Conservation (phyloP, 2,113 vertebrate species). For the Procapra przewalskii region DNA sequence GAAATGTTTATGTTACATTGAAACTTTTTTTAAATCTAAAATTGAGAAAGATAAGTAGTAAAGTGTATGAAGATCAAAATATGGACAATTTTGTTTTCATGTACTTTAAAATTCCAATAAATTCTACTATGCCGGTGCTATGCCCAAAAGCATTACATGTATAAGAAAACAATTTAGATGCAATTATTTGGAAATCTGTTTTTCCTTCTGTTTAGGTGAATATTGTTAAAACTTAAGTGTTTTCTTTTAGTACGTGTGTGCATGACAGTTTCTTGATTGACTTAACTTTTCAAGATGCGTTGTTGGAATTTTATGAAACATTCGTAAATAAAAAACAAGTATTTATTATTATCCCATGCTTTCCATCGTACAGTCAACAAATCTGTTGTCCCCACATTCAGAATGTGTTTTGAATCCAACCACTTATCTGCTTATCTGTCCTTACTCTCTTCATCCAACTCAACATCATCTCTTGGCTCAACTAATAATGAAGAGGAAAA, state of each 20-base stretch:
- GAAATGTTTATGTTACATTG: background rate
- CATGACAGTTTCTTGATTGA: background rate
- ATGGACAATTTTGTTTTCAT: background rate
- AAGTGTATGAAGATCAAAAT: background rate
- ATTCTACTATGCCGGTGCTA: background rate
- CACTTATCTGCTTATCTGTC: background rate
- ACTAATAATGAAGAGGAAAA: background rate
- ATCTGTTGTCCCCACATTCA: background rate
- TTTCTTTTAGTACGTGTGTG: background rate
- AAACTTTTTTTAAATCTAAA: background rate
- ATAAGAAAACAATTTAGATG: background rate
- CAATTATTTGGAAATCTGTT: background rate
- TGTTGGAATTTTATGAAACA: background rate
- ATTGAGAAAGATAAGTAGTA: background rate
- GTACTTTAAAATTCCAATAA: background rate
- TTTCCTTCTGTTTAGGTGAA: background rate
- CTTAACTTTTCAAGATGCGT: background rate
- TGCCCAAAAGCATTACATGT: background rate
- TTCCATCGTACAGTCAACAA: background rate
- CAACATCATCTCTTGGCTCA: background rate
- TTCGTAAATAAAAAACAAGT: background rate
- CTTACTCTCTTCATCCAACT: background rate
- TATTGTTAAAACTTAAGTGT: background rate
- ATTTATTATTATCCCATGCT: background rate
- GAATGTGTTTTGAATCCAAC: background rate